Base-by-base conservation (phyloP, 2,113 vertebrate genomes). In the Spea multiplicata region DNA sequence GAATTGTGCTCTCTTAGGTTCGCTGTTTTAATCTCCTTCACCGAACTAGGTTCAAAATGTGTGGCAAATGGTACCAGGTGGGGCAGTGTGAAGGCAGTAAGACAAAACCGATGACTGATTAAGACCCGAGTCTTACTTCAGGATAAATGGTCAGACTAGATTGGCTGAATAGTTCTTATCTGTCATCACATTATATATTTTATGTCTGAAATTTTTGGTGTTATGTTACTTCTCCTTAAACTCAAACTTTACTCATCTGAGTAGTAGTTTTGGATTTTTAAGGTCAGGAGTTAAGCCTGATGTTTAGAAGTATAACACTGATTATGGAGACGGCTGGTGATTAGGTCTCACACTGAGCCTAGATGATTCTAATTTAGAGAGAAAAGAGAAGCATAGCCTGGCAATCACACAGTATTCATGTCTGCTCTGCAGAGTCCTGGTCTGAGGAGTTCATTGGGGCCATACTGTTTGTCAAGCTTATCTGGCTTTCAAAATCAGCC, bases 351-450 rank as follows among this genome's bases (percentile, higher is more conserved):
- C 71, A 74, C 71, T 68, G 71, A 61, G 78, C 66, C 50, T 74
- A 47, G 45, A 6, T 74, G 68, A 74, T 68, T 59, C 17, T 73
- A 59, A 80, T 68, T 57, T 62, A 61, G 53, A 49, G 61, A 30
- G 16, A 12, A 80, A 49, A n/a, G 57, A 49, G 45, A 59, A 13
- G 64, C 50, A 47, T 3, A 16, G 50, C 57, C 59, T 73, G 71
- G 57, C 78, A 80, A 80, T 80, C 78, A 80, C 71, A 68, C 12
- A 6, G 64, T 30, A 74, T 80, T 80, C 78, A 74, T 74, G 53
- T 80, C 71, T 16, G 49, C 78, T 68, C 45, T 50, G 64, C 65
- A 61, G 44, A 48, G 5, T 57, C 45, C 70, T 13, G 44, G 48
- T 50, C 70, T 80, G 71, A 52, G 30, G 78, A 50, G 71, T 44